phyloP scores from a whole-genome alignment of 2,113 vertebrate species.

The Nipponia nippon region DNA sequence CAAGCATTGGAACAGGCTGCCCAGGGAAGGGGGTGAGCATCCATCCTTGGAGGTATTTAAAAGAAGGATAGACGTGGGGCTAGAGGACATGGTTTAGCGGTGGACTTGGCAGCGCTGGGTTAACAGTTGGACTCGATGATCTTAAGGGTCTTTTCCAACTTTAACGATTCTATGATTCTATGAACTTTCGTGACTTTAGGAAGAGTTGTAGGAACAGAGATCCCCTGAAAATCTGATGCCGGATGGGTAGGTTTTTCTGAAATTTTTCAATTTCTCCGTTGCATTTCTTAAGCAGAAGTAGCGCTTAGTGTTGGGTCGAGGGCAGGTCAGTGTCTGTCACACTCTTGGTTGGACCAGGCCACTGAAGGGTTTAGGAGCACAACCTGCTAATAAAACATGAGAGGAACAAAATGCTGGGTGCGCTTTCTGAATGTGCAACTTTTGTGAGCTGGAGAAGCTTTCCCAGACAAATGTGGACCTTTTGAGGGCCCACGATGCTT shows the following conservation, averaged over 20 bases:
- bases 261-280: background rate
- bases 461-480: background rate
- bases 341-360: background rate
- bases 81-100: too few species aligned
- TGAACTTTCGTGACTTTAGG: too few species aligned
- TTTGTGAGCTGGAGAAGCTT: background rate
- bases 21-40: too few species aligned
- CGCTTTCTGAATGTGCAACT: background rate
- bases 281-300: background rate
- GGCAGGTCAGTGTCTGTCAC: background rate
- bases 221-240: fast-evolving
- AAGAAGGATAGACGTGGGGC: too few species aligned
- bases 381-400: background rate
- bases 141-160: too few species aligned
- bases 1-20: too few species aligned
- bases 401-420: background rate
- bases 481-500: background rate
- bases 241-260: fast-evolving
- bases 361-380: background rate
- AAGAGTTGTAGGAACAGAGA: background rate
- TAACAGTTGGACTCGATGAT: too few species aligned
- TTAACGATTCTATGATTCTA: too few species aligned
- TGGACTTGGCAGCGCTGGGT: too few species aligned
- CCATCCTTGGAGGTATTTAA: too few species aligned
- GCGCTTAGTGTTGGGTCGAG: background rate